phyloP scores from a whole-genome alignment of 2,888 invertebrate genomes.

The Hanleya hanleyi region DNA sequence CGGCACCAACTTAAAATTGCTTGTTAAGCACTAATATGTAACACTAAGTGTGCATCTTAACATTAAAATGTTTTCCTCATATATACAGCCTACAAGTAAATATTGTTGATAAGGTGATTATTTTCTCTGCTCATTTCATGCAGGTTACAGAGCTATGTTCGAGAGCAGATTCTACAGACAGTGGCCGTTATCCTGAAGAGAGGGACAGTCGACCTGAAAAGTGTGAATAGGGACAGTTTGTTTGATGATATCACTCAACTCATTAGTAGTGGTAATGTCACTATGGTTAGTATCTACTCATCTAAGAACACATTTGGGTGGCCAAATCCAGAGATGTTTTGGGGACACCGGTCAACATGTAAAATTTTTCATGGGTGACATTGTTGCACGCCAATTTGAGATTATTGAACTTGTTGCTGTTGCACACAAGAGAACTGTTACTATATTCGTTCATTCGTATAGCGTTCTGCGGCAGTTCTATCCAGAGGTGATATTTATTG shows the following conservation, averaged over 20 bases:
- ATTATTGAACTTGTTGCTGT: no score
- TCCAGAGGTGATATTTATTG: no score
- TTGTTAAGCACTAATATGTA: no score
- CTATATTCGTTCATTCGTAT: background rate
- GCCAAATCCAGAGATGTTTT: background rate
- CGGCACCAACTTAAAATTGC: no score
- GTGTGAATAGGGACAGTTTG: constrained; percentile 79
- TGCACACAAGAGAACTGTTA: no score
- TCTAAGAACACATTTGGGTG: background rate
- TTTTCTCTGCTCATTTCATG: constrained; percentile 13
- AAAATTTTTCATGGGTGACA: background rate
- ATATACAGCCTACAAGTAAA: background rate
- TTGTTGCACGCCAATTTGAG: background rate
- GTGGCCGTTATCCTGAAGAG: constrained; percentile 92
- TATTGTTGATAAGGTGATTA: background rate
- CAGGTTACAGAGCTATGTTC: constrained; percentile 82
- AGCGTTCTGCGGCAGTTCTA: background rate
- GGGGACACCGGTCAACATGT: background rate
- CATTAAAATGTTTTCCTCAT: no score
- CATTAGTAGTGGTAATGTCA: constrained; percentile 81
- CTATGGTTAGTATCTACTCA: constrained; percentile 77
- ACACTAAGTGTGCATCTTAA: no score
- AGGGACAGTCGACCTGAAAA: constrained; percentile 81
- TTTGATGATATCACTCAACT: constrained; percentile 80
- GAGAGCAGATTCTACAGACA: constrained; percentile 80